Percentiles rank a stretch among this genome's conserved stretches.
Evolutionary conservation across 2,888 invertebrate genomes (phyloP).

Genomic region (Shargacucullia verbasci): DNA sequence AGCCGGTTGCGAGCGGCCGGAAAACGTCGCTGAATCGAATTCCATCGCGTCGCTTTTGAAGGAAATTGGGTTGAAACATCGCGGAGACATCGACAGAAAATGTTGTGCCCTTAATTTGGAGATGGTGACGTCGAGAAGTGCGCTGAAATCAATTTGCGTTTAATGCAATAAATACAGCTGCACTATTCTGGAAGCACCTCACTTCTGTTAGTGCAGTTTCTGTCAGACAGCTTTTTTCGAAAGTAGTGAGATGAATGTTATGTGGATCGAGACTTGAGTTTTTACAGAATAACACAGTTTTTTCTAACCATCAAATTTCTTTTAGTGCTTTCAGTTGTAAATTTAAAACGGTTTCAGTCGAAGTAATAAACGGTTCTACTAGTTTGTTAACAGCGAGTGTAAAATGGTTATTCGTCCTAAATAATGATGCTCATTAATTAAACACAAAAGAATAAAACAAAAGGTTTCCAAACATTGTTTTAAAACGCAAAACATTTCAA

Average conservation of each 20-base stretch:
- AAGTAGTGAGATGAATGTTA: too few relatives aligned
- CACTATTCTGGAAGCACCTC: too few relatives aligned
- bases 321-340: too few relatives aligned
- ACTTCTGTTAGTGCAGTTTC: too few relatives aligned
- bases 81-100: conserved; percentile 42
- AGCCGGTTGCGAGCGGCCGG: conserved; percentile 59
- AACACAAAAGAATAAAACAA: conserved; percentile 1
- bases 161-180: conserved; percentile 38
- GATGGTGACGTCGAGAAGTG: conserved; percentile 11
- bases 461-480: conserved; percentile 1
- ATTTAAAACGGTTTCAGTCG: too few relatives aligned
- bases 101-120: conserved; percentile 37
- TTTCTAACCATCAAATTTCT: too few relatives aligned
- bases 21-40: conserved; percentile 66
- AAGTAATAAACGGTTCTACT: too few relatives aligned
- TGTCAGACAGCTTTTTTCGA: too few relatives aligned
- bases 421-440: conserved; percentile 2
- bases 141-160: conserved; percentile 41
- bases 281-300: too few relatives aligned
- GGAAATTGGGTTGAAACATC: conserved; percentile 66
- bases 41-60: conserved; percentile 61
- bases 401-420: not conserved
- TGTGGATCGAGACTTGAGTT: too few relatives aligned
- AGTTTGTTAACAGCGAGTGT: too few relatives aligned
- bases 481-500: conserved; percentile 18